phyloP scores from a whole-genome alignment of 1,140 invertebrate species.

The Drosophila lacteicornis region DNA sequence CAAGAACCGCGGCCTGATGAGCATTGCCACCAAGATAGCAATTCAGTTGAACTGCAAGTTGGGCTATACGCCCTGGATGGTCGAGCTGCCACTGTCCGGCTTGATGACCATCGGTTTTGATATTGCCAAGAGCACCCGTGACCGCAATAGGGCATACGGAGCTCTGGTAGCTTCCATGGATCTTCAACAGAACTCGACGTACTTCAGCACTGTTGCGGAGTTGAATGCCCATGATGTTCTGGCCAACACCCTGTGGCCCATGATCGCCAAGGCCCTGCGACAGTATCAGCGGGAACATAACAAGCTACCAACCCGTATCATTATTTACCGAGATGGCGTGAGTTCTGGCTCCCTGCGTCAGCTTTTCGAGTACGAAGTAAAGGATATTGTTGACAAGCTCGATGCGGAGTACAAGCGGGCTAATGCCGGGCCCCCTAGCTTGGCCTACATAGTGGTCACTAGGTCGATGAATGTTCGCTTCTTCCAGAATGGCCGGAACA shows the following conservation, averaged over 20 bases:
- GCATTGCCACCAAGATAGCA: conserved; percentile 94
- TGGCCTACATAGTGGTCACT: conserved; percentile 91
- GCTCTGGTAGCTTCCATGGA: conserved; percentile 93
- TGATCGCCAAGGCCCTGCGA: conserved; percentile 87
- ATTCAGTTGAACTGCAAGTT: conserved; percentile 96
- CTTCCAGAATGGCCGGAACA: conserved; percentile 83
- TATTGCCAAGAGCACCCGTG: conserved; percentile 92
- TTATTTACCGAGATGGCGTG: conserved; percentile 93
- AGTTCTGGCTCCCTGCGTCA: conserved; percentile 93
- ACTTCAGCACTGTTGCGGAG: conserved; percentile 85
- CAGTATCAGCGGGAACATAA: conserved; percentile 85
- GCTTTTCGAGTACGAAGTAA: conserved; percentile 85
- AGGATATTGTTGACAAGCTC: conserved; percentile 86
- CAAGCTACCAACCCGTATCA: conserved; percentile 86
- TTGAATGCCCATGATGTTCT: conserved; percentile 91
- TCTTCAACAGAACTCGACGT: conserved; percentile 86
- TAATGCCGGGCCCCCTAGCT: conserved; percentile 81
- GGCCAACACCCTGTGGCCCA: conserved; percentile 87
- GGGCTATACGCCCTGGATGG: conserved; percentile 94
- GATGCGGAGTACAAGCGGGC: conserved; percentile 85
- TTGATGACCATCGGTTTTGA: conserved; percentile 96
- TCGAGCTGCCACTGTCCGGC: conserved; percentile 88
- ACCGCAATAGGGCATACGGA: conserved; percentile 88
- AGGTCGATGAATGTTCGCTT: conserved; percentile 90
- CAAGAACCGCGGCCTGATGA: conserved; percentile 85